Conservation (phyloP, 2,797 vertebrate species). For the Poeciliopsis infans region DNA sequence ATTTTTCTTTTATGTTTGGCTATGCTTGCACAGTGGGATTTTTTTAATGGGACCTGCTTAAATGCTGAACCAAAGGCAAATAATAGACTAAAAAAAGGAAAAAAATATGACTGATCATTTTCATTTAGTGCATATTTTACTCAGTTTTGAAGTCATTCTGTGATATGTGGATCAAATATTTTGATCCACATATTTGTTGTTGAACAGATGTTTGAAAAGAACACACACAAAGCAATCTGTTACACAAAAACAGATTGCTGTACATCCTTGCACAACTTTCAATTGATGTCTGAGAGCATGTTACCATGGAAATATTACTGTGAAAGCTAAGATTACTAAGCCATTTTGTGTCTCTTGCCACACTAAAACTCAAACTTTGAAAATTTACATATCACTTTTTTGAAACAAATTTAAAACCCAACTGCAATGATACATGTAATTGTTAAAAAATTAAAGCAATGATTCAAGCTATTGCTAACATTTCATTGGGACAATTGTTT, state of each 20-base stretch:
- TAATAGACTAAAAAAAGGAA: neutral
- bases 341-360: slow-evolving; percentile 9
- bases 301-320: slow-evolving; percentile 49
- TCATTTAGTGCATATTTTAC: neutral
- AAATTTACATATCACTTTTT: neutral
- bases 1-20: neutral
- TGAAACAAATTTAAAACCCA: neutral
- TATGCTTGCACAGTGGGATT: neutral
- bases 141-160: slow-evolving; percentile 4
- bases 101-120: neutral
- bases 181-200: neutral
- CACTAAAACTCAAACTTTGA: neutral
- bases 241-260: slow-evolving; percentile 7
- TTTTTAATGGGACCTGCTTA: slow-evolving; percentile 13
- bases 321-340: slow-evolving; percentile 31
- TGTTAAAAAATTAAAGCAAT: neutral
- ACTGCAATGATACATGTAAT: neutral
- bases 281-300: slow-evolving; percentile 31
- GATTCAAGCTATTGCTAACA: neutral
- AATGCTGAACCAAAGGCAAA: neutral
- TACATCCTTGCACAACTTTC: slow-evolving; percentile 22
- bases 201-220: slow-evolving; percentile 21
- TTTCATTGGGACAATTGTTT: neutral
- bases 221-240: slow-evolving; percentile 1
- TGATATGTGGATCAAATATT: too few relatives aligned